A percentile compares a stretch with the other conserved stretches of the same genome.
Conservation (phyloP, 2,113 vertebrate species). For the Empidonax traillii region DNA sequence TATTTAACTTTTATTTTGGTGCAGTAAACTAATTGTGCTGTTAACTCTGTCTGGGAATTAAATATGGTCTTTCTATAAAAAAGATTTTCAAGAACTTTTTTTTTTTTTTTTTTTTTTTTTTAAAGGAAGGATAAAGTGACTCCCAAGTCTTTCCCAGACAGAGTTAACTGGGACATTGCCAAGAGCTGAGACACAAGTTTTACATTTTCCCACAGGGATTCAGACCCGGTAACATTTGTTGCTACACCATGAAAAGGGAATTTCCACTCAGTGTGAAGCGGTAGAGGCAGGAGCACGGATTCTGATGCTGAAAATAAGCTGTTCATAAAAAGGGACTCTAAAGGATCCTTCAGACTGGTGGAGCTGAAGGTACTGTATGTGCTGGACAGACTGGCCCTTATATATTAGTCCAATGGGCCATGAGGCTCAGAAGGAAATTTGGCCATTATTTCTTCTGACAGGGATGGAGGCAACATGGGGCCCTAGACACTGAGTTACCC, state of each 20-base stretch:
- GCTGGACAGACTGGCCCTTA: neutral
- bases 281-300: neutral
- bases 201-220: neutral
- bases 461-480: neutral
- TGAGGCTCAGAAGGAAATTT: slow-evolving; percentile 29
- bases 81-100: neutral
- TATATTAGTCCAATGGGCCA: slow-evolving; percentile 14
- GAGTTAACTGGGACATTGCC: neutral
- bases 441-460: slow-evolving; percentile 55
- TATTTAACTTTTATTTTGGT: slow-evolving; percentile 21
- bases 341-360: neutral
- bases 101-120: neutral
- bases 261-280: neutral
- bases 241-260: neutral
- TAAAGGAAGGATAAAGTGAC: neutral
- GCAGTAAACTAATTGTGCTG: neutral
- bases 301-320: neutral
- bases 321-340: neutral
- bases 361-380: neutral
- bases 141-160: neutral
- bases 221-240: neutral
- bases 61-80: neutral
- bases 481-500: slow-evolving; percentile 24
- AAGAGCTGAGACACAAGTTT: neutral
- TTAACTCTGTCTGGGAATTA: neutral